Conservation (phyloP, 2,797 vertebrate species). For the Lacerta agilis region DNA sequence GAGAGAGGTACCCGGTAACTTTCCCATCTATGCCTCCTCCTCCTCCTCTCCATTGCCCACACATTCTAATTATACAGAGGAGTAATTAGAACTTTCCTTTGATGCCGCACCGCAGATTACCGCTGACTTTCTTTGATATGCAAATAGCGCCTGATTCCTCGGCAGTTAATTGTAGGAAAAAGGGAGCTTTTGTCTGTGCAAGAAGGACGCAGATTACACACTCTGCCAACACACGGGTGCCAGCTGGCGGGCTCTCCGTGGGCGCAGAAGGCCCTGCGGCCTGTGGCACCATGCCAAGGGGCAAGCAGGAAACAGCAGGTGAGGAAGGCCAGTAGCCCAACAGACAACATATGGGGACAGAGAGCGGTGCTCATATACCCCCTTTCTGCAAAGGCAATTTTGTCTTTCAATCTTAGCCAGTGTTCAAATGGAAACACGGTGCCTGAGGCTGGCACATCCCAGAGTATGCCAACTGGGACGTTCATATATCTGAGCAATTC, state of each 20-base stretch:
- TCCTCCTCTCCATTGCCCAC: background rate
- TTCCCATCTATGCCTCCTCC: background rate
- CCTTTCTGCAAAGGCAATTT: background rate
- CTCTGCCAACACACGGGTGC: background rate
- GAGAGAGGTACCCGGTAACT: background rate
- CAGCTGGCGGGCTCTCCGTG: background rate
- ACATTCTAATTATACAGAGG: slow-evolving; percentile 11
- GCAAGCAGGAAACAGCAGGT: background rate
- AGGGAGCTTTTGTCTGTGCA: background rate
- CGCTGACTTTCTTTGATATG: slow-evolving; percentile 37
- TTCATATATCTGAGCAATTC: background rate
- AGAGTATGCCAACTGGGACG: too few species aligned
- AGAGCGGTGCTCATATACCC: background rate
- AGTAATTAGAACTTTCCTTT: slow-evolving; percentile 29
- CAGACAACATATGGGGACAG: rapidly evolving
- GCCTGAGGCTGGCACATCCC: background rate
- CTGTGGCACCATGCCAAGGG: background rate
- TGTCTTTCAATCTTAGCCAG: background rate
- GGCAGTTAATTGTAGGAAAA: slow-evolving; percentile 15
- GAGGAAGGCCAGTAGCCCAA: background rate
- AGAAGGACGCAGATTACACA: background rate
- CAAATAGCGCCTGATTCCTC: slow-evolving; percentile 17
- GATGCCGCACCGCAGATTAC: background rate
- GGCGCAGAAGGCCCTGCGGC: background rate
- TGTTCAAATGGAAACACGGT: background rate